Base-by-base conservation (phyloP, 2,797 vertebrate genomes). In the Eulemur coronatus region DNA sequence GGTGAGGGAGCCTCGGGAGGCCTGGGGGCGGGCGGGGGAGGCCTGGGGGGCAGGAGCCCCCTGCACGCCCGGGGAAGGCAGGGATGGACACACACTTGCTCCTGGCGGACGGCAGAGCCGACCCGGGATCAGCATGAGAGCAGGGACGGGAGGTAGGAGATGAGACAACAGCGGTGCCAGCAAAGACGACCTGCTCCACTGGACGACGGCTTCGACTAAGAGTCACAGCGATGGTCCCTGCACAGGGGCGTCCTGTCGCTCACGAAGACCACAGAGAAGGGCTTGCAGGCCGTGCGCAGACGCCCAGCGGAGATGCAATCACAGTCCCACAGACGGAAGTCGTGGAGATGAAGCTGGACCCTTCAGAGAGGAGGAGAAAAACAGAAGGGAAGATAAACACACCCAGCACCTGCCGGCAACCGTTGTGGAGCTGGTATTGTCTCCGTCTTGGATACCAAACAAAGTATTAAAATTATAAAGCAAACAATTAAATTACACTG, bases 381-480 rank as follows among this genome's bases (percentile, higher is more conserved):
- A 35, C 67, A 48, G 7, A 35, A 17, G 13, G n/a, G 12, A 35
- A 69, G 63, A 20, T 50, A 17, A 46, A 35, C 48, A 11, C 12
- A 1, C 0, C 10, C 18, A 7, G n/a, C 28, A 38, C 2, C 1
- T 0, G 1, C 2, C 28, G 24, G 50, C 13, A 1, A 7, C n/a
- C 15, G 7, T n/a, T 48, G 8, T 26, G 0, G 17, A 33, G 38
- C n/a, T 18, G 7, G 8, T 15, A 1, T 20, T 38, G 22, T 24
- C 22, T 1, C 11, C 15, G 28, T 2, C n/a, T 20, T 52, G 5
- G 65, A 28, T 52, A 12, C 35, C n/a, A 65, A n/a, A 46, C 12
- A 48, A 22, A 48, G 20, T 38, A 38, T 38, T 55, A 79, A 55
- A 52, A 79, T 38, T 26, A 30, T 38, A 52, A 38, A 38, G 65